Conservation (phyloP, 2,113 vertebrate genomes). For the Paramormyrops kingsleyae region DNA sequence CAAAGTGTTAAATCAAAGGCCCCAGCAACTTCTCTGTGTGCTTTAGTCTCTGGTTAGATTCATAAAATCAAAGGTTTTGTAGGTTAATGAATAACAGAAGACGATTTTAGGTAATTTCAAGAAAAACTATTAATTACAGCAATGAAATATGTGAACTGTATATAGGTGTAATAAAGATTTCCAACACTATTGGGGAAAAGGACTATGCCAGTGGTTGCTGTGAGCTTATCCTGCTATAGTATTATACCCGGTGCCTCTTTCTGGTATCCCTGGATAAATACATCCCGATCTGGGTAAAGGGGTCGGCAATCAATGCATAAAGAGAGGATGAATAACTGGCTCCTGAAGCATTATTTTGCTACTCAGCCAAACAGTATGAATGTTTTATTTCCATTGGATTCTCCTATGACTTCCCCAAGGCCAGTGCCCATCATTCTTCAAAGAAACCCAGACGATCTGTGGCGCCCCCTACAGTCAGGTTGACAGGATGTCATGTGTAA, state of each 20-base stretch:
- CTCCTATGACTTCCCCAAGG: constrained; percentile 95
- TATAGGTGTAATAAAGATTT: background rate
- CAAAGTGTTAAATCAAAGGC: background rate
- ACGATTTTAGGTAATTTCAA: background rate
- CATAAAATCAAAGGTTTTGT: background rate
- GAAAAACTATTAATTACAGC: background rate
- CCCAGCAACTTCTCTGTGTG: background rate
- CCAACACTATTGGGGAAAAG: background rate
- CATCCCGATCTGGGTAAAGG: background rate
- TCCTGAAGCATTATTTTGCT: background rate
- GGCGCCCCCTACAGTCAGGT: constrained; percentile 77
- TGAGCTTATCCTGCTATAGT: background rate
- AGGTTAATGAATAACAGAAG: background rate
- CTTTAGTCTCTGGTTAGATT: background rate
- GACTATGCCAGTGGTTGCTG: background rate
- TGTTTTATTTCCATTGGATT: constrained; percentile 95
- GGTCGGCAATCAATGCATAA: background rate
- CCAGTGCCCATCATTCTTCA: constrained; percentile 89
- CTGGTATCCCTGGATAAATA: background rate
- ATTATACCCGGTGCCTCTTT: background rate
- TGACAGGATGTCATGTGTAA: constrained; percentile 96
- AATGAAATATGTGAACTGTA: background rate
- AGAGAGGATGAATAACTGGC: background rate
- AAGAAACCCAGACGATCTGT: constrained; percentile 91
- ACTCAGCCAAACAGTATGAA: constrained; percentile 41